Percentiles rank a stretch among this genome's conserved stretches.
Evolutionary conservation across 2,113 vertebrate genomes (phyloP).

Genomic region (Laticauda colubrina): DNA sequence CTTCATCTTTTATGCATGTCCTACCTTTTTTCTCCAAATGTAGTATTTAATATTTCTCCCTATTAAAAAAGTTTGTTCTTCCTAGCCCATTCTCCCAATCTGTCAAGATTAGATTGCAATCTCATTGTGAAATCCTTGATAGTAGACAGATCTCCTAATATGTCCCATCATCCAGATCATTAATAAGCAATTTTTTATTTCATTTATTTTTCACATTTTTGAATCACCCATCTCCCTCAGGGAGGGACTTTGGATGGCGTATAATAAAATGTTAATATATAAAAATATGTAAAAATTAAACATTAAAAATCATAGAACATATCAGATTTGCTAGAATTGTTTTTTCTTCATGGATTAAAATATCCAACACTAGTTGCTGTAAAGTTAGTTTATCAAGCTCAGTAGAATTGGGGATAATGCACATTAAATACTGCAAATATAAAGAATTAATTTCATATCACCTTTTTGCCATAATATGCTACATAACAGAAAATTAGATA

Average conservation of each 20-base stretch:
- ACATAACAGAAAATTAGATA: background rate
- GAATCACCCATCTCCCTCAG: too few species aligned
- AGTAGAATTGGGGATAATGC: background rate
- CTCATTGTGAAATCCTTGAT: background rate
- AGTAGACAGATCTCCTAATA: background rate
- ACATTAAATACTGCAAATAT: accelerated
- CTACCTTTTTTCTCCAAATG: background rate
- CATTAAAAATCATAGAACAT: accelerated
- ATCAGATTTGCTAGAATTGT: background rate
- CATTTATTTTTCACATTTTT: too few species aligned
- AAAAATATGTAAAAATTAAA: too few species aligned
- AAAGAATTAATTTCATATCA: background rate
- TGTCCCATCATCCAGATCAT: background rate
- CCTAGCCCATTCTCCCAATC: background rate
- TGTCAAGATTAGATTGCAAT: background rate
- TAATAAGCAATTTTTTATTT: background rate
- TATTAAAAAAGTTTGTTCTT: background rate
- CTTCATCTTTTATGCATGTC: background rate
- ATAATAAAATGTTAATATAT: too few species aligned
- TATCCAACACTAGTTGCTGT: background rate
- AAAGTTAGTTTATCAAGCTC: background rate
- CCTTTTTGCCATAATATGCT: background rate
- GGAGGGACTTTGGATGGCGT: too few species aligned
- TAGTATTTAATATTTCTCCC: background rate
- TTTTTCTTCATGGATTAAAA: background rate